Evolutionary conservation across 2,888 invertebrate genomes (phyloP).

Genomic region (Nemotelus nigrinus): DNA sequence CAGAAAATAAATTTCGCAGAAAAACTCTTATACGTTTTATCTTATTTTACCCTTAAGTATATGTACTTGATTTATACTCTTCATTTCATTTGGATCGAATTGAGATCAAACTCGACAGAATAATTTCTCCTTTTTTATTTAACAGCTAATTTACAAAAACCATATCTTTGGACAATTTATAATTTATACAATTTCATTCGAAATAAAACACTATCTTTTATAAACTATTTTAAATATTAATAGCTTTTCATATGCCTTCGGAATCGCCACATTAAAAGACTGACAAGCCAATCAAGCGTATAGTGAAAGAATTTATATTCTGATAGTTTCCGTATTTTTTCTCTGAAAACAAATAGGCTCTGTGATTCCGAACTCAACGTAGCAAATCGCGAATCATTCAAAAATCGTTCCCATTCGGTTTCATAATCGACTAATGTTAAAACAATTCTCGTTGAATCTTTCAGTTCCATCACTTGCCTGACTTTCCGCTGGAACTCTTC

Average conservation of each 20-base stretch:
- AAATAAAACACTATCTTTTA: no score
- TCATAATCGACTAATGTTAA: conserved; percentile 45
- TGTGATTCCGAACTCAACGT: conserved; percentile 36
- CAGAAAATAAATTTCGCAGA: no score
- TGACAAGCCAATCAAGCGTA: conserved; percentile 23
- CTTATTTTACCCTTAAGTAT: no score
- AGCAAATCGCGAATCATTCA: conserved; percentile 49
- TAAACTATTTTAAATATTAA: no score
- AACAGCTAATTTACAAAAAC: no score
- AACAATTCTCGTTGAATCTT: not conserved
- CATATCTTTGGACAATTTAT: no score
- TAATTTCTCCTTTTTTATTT: no score
- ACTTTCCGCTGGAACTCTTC: not conserved
- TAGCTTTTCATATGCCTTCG: not conserved
- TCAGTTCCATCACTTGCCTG: conserved; percentile 5
- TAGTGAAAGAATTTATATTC: conserved; percentile 15
- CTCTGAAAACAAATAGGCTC: not conserved
- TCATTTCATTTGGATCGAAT: no score
- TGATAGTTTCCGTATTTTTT: not conserved
- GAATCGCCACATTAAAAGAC: conserved; percentile 22
- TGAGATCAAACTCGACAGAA: no score
- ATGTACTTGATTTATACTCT: no score
- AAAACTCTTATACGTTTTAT: no score
- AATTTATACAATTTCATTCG: no score
- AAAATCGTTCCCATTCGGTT: conserved; percentile 37